Evolutionary conservation across 35 echinoderm and acorn worm species (phyloP), one percentile per base, ranked within the genome.

Genomic region (Heliocidaris tuberculata): DNA sequence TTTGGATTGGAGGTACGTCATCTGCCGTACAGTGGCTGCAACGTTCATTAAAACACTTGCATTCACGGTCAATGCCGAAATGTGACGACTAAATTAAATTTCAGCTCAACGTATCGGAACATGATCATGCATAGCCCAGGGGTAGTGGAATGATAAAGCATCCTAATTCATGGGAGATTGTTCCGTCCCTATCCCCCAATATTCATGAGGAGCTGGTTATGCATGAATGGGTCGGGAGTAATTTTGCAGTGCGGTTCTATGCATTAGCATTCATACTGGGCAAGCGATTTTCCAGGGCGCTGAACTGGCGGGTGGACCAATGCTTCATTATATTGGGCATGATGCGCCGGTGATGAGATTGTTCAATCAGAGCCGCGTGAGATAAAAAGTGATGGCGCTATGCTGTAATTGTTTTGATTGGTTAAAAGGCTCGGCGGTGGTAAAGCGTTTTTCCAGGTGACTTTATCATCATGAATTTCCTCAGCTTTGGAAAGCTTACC

Each of bases 41-140:
- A 19, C 61, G 61, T 71, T 71, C 17, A 27, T 78, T 5, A 78
- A 78, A 78, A n/a, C 65, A 78, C 65, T 78, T 78, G 65, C 65
- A 78, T 78, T 78, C 65, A 78, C 27, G 65, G 65, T 78, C 65
- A 78, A 78, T 19, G 65, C 65, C 3, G 21, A 78, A 78, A 78
- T 78, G 65, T 78, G 65, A 78, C 65, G 65, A 78, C 65, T n/a
- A 78, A 78, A 78, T 78, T 78, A 78, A 27, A 78, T 78, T 78
- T 78, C 65, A 78, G 21, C 65, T 19, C 21, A 78, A 24, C 65
- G 65, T 78, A 78, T 78, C 21, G 27, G 65, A 78, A 78, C 65
- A 78, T 78, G 65, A 78, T 78, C 65, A 78, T 78, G 24, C 65
- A 78, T 78, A n/a, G 65, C 65, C 65, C 65, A 8, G 65, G 17